These are phyloP conservation scores for Margarornis squamiger DNA, from an alignment of 2,797 vertebrate species.

Conservation along the genomic window DNA sequence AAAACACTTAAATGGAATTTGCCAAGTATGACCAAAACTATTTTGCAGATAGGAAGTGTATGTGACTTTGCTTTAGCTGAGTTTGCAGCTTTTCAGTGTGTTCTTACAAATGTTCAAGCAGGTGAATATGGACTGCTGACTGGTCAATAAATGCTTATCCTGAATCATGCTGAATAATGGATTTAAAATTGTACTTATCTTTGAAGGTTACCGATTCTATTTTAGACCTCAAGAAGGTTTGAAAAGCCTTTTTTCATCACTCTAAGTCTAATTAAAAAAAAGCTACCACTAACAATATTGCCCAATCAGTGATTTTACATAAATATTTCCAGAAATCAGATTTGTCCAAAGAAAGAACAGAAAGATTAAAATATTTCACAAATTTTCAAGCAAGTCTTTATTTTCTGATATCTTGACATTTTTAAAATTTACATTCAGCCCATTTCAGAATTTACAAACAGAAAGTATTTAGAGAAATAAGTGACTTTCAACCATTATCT, in stretches of 20 bases:
- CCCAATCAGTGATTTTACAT: background rate
- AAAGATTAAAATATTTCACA: background rate
- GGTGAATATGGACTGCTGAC: background rate
- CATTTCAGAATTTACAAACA: background rate
- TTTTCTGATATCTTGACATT: background rate
- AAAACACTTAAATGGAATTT: background rate
- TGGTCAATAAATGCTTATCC: background rate
- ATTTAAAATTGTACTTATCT: background rate
- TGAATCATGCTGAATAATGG: background rate
- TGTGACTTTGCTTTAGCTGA: slow-evolving; percentile 5
- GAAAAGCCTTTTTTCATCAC: background rate
- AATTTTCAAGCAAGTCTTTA: background rate
- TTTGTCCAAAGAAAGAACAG: background rate
- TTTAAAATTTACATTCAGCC: background rate
- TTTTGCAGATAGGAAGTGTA: background rate
- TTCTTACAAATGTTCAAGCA: background rate
- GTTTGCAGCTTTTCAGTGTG: background rate
- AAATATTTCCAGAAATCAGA: background rate
- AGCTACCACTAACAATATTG: background rate
- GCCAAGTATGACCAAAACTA: background rate
- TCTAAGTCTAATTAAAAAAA: background rate
- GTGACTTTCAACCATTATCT: background rate
- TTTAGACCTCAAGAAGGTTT: background rate
- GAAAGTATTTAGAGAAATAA: background rate
- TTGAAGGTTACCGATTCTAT: background rate